These are phyloP conservation scores for Melanotaenia parkinsoni DNA, from an alignment of 2,797 vertebrate genomes.

Conservation along the genomic window DNA sequence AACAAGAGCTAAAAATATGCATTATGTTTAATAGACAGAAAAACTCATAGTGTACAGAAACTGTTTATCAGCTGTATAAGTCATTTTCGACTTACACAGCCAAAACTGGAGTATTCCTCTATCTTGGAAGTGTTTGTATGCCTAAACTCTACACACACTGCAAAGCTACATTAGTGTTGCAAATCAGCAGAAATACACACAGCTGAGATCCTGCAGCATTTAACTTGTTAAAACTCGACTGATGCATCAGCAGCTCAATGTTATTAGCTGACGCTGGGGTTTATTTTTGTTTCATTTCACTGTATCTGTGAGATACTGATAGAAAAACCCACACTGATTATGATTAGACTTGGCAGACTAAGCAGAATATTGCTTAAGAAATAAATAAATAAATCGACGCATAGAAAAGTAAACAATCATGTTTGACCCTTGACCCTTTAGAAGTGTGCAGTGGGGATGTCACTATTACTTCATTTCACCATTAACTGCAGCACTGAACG, in stretches of 20 bases:
- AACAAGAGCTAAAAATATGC: not conserved
- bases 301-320: not conserved
- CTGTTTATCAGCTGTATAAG: no score
- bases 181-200: not conserved
- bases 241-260: no score
- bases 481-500: no score
- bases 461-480: no score
- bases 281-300: not conserved
- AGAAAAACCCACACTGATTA: not conserved
- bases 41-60: no score
- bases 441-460: no score
- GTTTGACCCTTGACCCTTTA: not conserved
- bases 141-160: not conserved
- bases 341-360: not conserved
- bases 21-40: no score
- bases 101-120: no score
- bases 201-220: not conserved
- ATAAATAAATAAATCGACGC: not conserved
- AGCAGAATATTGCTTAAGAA: not conserved
- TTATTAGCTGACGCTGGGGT: no score
- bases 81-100: no score
- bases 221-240: no score
- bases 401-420: not conserved
- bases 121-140: no score
- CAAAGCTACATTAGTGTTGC: not conserved